Percentiles rank a stretch among this genome's conserved stretches.
These are phyloP conservation scores for Malurus cyaneus DNA, from an alignment of 2,113 vertebrate genomes.

Conservation along the genomic window DNA sequence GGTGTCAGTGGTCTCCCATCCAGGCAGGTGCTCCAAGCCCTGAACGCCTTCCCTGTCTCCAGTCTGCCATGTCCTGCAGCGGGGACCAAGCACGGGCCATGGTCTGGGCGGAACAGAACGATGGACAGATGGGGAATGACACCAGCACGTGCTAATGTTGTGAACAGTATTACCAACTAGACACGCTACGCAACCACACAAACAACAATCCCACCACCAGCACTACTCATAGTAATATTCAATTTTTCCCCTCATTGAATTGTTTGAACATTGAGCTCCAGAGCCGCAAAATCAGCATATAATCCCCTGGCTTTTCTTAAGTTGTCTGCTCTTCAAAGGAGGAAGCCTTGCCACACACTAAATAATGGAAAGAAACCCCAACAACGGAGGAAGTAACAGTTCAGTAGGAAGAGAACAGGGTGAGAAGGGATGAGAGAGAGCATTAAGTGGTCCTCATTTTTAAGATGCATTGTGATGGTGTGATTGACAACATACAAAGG, in stretches of 20 bases:
- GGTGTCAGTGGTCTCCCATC: not conserved
- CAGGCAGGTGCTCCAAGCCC: not conserved
- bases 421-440: not conserved
- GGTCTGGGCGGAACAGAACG: fast-evolving
- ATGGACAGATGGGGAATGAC: not conserved
- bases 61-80: not conserved
- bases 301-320: not conserved
- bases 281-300: not conserved
- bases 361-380: not conserved
- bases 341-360: not conserved
- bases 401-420: not conserved
- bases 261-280: not conserved
- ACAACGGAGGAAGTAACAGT: fast-evolving
- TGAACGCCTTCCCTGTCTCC: not conserved
- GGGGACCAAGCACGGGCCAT: not conserved
- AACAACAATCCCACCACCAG: not conserved
- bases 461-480: not conserved
- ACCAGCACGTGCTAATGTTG: not conserved
- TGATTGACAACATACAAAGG: not conserved
- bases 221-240: not conserved
- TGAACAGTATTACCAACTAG: not conserved
- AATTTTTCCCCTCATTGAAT: not conserved
- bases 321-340: not conserved
- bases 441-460: not conserved
- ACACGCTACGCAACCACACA: not conserved